Percentiles rank a stretch among this genome's conserved stretches.
phyloP scores from a whole-genome alignment of 2,888 invertebrate species.

The Mesochorus sp. region DNA sequence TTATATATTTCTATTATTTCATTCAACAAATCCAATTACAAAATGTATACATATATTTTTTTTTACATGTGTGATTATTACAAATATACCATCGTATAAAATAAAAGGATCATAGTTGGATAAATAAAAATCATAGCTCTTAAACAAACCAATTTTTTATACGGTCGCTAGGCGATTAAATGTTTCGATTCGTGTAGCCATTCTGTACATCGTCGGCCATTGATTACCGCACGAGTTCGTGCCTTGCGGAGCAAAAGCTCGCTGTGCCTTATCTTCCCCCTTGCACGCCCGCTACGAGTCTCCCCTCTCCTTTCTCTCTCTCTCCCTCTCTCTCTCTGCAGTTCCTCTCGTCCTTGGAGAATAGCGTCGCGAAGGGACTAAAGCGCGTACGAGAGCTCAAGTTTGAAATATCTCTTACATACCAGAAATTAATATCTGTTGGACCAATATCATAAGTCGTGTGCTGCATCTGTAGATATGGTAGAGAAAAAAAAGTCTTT shows the following conservation, averaged over 20 bases:
- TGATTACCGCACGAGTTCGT: slow-evolving; percentile 75
- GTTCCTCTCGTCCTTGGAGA: too few relatives aligned
- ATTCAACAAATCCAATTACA: too few relatives aligned
- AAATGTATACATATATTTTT: too few relatives aligned
- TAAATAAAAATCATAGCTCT: slow-evolving; percentile 4
- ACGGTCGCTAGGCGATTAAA: slow-evolving; percentile 38
- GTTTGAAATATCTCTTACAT: slow-evolving; percentile 78
- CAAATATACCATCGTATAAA: background rate
- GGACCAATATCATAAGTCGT: slow-evolving; percentile 78
- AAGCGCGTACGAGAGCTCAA: slow-evolving; percentile 44
- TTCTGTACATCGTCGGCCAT: slow-evolving; percentile 72
- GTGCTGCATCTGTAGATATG: too few relatives aligned
- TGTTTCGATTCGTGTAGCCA: slow-evolving; percentile 51
- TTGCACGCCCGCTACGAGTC: slow-evolving; percentile 72
- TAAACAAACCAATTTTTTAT: background rate
- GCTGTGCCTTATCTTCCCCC: slow-evolving; percentile 78
- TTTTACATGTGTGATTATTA: too few relatives aligned
- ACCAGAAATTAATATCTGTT: slow-evolving; percentile 81
- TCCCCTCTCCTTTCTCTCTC: slow-evolving; percentile 1
- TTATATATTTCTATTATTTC: too few relatives aligned
- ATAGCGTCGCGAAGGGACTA: slow-evolving; percentile 28
- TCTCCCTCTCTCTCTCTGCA: background rate
- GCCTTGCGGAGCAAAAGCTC: slow-evolving; percentile 65
- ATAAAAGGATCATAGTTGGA: background rate
- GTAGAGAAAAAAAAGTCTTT: too few relatives aligned